Evolutionary conservation across 2,113 vertebrate species (phyloP).

Genomic region (Glareola pratincola): DNA sequence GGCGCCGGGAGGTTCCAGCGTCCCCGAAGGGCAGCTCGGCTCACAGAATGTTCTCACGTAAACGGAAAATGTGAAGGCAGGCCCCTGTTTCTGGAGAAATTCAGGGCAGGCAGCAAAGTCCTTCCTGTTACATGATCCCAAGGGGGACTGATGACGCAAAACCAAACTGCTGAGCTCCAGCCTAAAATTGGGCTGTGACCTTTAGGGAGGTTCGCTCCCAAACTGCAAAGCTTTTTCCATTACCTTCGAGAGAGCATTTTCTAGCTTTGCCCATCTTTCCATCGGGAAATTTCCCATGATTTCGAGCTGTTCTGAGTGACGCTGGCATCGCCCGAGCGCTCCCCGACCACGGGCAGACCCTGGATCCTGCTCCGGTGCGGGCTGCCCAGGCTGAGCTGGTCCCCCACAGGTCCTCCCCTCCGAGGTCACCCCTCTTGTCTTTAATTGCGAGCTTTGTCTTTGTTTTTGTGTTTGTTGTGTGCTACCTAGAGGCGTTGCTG

Average conservation of each 20-base stretch:
- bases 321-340: rapidly evolving
- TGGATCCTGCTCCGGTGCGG: rapidly evolving
- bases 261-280: not conserved
- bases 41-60: not conserved
- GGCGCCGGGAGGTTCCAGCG: rapidly evolving
- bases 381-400: not conserved
- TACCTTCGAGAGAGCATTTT: not conserved
- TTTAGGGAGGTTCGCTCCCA: not conserved
- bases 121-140: not conserved
- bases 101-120: not conserved
- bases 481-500: not conserved
- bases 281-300: not conserved
- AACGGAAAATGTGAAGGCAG: not conserved
- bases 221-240: not conserved
- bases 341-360: rapidly evolving
- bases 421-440: not conserved
- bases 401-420: not conserved
- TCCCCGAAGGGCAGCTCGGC: not conserved
- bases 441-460: not conserved
- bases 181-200: not conserved
- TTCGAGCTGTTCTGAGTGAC: rapidly evolving
- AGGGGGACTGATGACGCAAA: not conserved
- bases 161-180: not conserved
- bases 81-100: not conserved
- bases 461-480: not conserved